phyloP scores from a whole-genome alignment of 1,140 invertebrate species.

The Pseudomyrmex flavicornis region DNA sequence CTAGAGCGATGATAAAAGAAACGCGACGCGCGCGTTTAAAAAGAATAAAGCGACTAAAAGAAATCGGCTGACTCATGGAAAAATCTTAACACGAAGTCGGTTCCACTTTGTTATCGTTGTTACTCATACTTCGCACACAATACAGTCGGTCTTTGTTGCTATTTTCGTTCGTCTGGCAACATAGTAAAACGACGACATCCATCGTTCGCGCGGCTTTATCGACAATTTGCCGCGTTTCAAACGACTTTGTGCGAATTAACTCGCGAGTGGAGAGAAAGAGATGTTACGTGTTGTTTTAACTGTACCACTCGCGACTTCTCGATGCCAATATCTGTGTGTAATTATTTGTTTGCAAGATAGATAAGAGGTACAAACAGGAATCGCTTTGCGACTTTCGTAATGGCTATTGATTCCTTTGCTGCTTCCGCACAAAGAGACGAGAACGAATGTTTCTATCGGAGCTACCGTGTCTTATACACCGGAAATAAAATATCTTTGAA shows the following conservation, averaged over 20 bases:
- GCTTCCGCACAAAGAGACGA: background rate
- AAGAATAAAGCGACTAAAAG: conserved; percentile 11
- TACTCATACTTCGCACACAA: conserved; percentile 12
- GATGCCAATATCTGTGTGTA: conserved; percentile 22
- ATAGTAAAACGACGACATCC: conserved; percentile 1
- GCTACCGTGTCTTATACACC: background rate
- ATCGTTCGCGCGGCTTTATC: conserved; percentile 6
- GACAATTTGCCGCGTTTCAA: background rate
- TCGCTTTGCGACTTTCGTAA: background rate
- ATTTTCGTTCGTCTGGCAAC: conserved; percentile 20
- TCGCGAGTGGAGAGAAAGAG: background rate
- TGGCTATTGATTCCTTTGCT: background rate
- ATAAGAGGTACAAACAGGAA: conserved; percentile 40
- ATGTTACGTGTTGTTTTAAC: conserved; percentile 26
- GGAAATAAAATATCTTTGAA: background rate
- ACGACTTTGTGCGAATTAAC: background rate
- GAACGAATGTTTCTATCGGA: background rate
- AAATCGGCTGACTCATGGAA: conserved; percentile 63
- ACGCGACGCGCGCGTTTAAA: conserved; percentile 1
- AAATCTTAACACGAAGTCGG: conserved; percentile 38
- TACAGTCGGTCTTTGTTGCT: conserved; percentile 49
- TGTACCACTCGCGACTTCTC: background rate
- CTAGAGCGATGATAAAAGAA: background rate
- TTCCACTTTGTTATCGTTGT: conserved; percentile 50
- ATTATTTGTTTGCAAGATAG: background rate